Percentiles rank a stretch among this genome's conserved stretches.
Conservation (phyloP, 2,888 invertebrate genomes). For the Palloptera scutellata region DNA sequence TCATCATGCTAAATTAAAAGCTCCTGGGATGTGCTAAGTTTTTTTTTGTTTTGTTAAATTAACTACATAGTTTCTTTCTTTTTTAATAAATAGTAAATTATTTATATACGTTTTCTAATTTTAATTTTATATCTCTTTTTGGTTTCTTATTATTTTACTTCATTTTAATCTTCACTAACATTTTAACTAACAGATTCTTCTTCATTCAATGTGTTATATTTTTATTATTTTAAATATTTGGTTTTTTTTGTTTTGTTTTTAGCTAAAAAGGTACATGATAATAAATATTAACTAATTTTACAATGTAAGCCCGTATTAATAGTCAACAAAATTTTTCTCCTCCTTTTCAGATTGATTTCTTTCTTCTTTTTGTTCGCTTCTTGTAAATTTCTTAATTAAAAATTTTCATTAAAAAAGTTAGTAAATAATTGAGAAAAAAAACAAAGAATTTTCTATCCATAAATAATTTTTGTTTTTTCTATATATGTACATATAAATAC, state of each 20-base stretch:
- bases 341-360: conserved; percentile 29
- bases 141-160: conserved; percentile 34
- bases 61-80: conserved; percentile 11
- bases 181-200: conserved; percentile 12
- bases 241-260: conserved; percentile 35
- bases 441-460: too few relatives aligned
- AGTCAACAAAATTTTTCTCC: conserved; percentile 52
- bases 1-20: too few relatives aligned
- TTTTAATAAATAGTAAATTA: conserved; percentile 18
- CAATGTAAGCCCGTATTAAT: conserved; percentile 51
- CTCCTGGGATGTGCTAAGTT: too few relatives aligned
- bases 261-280: conserved; percentile 46
- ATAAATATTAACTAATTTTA: conserved; percentile 41
- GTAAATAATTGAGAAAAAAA: too few relatives aligned
- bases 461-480: too few relatives aligned
- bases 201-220: not conserved
- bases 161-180: conserved; percentile 26
- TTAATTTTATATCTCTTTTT: conserved; percentile 37
- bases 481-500: too few relatives aligned
- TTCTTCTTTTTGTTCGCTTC: conserved; percentile 26
- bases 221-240: not conserved
- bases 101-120: conserved; percentile 37
- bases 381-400: too few relatives aligned
- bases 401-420: too few relatives aligned
- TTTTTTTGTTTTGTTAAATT: not conserved